Evolutionary conservation across 1,140 invertebrate genomes (phyloP).

Genomic region (Epicauta chinensis): DNA sequence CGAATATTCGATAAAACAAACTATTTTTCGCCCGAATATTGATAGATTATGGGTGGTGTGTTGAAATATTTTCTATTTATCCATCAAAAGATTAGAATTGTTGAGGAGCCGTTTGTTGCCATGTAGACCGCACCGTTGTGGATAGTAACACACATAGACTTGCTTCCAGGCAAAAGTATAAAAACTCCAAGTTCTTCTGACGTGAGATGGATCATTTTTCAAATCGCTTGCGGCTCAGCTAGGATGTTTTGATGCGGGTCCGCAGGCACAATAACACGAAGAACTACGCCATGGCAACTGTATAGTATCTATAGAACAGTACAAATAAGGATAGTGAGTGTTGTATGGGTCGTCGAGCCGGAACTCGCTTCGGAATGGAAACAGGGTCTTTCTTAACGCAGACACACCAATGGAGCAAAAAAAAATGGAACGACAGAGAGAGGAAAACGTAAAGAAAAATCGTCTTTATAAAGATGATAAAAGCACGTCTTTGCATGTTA

Average conservation of each 20-base stretch:
- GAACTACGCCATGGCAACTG: conserved; percentile 15
- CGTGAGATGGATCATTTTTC: conserved; percentile 39
- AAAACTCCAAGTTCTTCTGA: conserved; percentile 36
- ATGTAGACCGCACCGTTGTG: conserved; percentile 8
- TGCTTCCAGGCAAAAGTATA: conserved; percentile 27
- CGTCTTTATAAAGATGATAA: conserved; percentile 42
- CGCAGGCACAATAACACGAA: conserved; percentile 15
- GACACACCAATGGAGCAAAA: too few species aligned
- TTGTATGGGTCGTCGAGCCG: conserved; percentile 6
- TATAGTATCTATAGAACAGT: not conserved
- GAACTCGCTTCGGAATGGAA: conserved; percentile 34
- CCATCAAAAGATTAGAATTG: conserved; percentile 12
- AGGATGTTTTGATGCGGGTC: conserved; percentile 35
- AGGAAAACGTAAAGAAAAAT: conserved; percentile 38
- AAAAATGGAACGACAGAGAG: too few species aligned
- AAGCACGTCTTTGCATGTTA: conserved; percentile 42
- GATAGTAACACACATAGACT: conserved; percentile 4
- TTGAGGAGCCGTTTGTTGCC: conserved; percentile 1
- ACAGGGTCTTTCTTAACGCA: conserved; percentile 29
- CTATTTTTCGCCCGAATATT: too few species aligned
- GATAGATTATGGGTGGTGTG: too few species aligned
- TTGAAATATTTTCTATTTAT: too few species aligned
- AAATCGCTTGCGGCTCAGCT: conserved; percentile 35
- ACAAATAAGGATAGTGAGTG: conserved; percentile 4
- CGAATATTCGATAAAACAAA: too few species aligned